phyloP scores from a whole-genome alignment of 2,888 invertebrate genomes.

The Euclidia mi region DNA sequence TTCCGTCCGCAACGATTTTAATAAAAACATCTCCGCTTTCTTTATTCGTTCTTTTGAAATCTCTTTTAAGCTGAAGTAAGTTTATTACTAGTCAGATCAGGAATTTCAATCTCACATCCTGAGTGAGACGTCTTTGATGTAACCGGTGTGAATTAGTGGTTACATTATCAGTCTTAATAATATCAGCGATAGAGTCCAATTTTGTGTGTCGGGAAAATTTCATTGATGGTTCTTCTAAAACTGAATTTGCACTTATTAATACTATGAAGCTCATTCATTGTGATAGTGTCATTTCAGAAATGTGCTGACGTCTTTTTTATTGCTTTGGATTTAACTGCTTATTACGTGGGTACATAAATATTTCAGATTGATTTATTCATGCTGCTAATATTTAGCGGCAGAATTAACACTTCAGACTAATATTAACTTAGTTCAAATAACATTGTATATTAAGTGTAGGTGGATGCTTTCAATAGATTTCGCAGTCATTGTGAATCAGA shows the following conservation, averaged over 20 bases:
- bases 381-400: no score
- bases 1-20: conserved; percentile 80
- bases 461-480: neutral
- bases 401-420: no score
- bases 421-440: conserved; percentile 10
- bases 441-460: conserved; percentile 5
- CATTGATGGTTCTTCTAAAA: conserved; percentile 58
- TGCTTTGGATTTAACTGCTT: conserved; percentile 35
- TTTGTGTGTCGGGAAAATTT: conserved; percentile 44
- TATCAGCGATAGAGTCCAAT: conserved; percentile 50
- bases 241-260: conserved; percentile 59
- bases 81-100: conserved; percentile 89
- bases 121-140: conserved; percentile 83
- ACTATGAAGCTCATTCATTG: conserved; percentile 59
- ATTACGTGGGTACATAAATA: conserved; percentile 33
- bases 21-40: conserved; percentile 81
- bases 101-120: conserved; percentile 89
- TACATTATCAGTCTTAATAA: conserved; percentile 57
- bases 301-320: conserved; percentile 44
- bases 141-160: conserved; percentile 58
- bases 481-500: conserved; percentile 1
- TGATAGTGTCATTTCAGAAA: conserved; percentile 45
- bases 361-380: conserved; percentile 23
- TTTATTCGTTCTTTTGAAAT: conserved; percentile 86
- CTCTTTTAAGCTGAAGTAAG: conserved; percentile 80